Evolutionary conservation across 2,797 vertebrate genomes (phyloP).

Genomic region (Mormyrops attenuatus): DNA sequence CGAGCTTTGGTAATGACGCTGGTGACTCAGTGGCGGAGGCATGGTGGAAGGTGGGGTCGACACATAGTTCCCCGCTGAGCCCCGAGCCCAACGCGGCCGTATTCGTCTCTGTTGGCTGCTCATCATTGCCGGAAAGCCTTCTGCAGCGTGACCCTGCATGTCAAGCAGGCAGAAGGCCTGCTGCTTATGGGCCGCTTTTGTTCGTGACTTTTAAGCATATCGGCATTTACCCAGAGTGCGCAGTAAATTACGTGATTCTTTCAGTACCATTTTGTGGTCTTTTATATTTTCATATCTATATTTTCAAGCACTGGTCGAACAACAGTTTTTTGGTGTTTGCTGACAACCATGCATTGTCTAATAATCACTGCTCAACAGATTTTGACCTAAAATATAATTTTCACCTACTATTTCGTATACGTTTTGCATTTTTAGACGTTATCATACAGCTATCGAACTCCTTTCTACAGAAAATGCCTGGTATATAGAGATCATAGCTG

Average conservation of each 20-base stretch:
- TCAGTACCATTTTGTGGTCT: neutral
- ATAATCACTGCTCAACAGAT: neutral
- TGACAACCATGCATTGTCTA: neutral
- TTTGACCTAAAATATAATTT: neutral
- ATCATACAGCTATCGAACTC: neutral
- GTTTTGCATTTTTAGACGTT: neutral
- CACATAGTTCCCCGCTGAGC: neutral
- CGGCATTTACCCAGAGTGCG: neutral
- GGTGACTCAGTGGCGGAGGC: neutral
- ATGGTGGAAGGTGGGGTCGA: neutral
- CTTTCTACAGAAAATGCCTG: neutral
- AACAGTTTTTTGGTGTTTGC: neutral
- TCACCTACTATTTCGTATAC: neutral
- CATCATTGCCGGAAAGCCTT: neutral
- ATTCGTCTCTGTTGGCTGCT: constrained; percentile 21
- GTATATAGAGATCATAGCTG: neutral
- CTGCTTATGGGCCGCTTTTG: neutral
- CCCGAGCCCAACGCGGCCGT: constrained; percentile 25
- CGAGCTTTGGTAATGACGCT: neutral
- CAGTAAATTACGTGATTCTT: neutral
- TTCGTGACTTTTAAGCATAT: neutral
- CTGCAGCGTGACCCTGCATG: neutral
- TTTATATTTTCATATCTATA: neutral
- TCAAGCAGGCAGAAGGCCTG: neutral
- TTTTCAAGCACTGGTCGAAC: neutral